These are phyloP conservation scores for Smutsia gigantea DNA, from an alignment of 2,797 vertebrate genomes.

Conservation along the genomic window DNA sequence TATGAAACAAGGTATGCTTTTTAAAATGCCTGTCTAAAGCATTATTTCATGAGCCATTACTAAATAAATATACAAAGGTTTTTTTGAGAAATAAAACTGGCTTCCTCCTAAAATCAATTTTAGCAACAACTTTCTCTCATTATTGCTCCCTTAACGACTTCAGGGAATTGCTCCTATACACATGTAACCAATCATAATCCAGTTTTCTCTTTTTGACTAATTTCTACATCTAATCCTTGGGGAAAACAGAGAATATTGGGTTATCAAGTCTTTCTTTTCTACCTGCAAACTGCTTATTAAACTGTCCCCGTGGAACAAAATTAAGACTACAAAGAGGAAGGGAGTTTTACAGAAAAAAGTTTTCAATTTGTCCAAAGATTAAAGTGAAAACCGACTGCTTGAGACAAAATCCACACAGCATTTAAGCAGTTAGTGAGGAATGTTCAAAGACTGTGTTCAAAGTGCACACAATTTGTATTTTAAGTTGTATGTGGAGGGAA, in stretches of 20 bases:
- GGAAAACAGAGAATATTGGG: conserved; percentile 72
- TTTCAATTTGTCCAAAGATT: conserved; percentile 80
- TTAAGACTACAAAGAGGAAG: conserved; percentile 77
- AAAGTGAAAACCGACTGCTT: conserved; percentile 77
- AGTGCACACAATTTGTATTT: conserved; percentile 77
- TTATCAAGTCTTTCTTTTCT: conserved; percentile 75
- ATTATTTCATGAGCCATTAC: conserved; percentile 82
- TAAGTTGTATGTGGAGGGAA: conserved; percentile 70
- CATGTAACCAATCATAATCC: conserved; percentile 71
- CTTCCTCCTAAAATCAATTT: conserved; percentile 76
- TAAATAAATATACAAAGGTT: conserved; percentile 74
- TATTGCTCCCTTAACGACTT: conserved; percentile 72
- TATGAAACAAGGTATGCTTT: conserved; percentile 81
- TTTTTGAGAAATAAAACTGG: conserved; percentile 71
- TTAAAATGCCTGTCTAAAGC: conserved; percentile 78
- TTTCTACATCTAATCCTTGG: conserved; percentile 71
- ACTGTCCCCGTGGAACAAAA: conserved; percentile 69
- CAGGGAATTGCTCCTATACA: conserved; percentile 65
- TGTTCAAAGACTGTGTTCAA: conserved; percentile 79
- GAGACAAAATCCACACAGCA: conserved; percentile 75
- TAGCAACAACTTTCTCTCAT: conserved; percentile 78
- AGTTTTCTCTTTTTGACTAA: conserved; percentile 64
- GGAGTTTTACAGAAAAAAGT: conserved; percentile 68
- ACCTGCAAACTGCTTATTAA: conserved; percentile 77
- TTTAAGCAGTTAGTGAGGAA: conserved; percentile 79